phyloP scores from a whole-genome alignment of 2,113 vertebrate genomes.

The Ibidorhyncha struthersii region DNA sequence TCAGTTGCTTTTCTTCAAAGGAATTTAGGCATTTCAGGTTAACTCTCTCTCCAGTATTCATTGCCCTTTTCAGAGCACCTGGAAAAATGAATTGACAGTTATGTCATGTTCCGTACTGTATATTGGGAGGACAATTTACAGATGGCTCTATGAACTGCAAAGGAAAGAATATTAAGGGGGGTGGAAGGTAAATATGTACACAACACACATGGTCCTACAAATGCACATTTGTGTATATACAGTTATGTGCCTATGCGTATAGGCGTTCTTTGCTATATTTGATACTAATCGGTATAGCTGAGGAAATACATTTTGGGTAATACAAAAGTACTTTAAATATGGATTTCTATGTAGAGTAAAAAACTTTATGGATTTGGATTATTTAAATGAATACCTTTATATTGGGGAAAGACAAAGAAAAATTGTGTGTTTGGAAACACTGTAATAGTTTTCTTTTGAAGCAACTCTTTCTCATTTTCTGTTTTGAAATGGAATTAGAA shows the following conservation, averaged over 20 bases:
- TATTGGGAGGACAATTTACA: not conserved
- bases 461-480: not conserved
- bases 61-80: slow-evolving; percentile 1
- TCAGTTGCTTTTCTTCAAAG: not conserved
- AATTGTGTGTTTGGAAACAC: not conserved
- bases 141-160: not conserved
- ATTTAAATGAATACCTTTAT: not conserved
- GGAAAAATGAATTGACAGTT: not conserved
- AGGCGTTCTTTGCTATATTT: not conserved
- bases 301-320: not conserved
- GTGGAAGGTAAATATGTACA: not conserved
- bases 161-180: not conserved
- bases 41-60: not conserved
- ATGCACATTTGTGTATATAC: not conserved
- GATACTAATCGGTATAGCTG: not conserved
- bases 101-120: not conserved
- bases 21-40: slow-evolving; percentile 9
- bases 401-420: not conserved
- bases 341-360: not conserved
- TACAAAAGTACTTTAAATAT: not conserved
- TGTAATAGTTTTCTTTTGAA: not conserved
- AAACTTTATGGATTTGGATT: not conserved
- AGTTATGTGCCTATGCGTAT: not conserved
- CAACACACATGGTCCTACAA: not conserved
- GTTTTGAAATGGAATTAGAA: not conserved